A percentile compares a stretch with the other conserved stretches of the same genome.
Conservation (phyloP, 2,888 invertebrate species). For the Anaspis maculata region DNA sequence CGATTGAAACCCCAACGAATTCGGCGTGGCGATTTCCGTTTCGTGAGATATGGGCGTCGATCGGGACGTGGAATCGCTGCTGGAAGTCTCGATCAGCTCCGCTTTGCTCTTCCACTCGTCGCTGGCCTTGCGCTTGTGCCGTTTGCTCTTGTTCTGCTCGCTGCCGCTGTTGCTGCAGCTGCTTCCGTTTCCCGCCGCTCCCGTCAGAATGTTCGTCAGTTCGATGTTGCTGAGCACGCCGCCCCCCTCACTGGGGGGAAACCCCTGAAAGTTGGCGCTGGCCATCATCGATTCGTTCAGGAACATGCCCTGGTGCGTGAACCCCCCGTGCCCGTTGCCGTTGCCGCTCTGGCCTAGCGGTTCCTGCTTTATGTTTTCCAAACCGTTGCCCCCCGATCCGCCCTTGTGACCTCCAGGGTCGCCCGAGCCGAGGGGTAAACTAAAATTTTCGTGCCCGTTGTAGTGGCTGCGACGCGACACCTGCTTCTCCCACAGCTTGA, state of each 20-base stretch:
- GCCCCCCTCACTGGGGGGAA: slow-evolving; percentile 35
- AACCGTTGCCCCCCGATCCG: slow-evolving; percentile 34
- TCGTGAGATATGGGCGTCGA: slow-evolving; percentile 47
- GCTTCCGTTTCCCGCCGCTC: too few relatives aligned
- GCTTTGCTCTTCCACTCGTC: slow-evolving; percentile 46
- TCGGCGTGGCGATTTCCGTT: slow-evolving; percentile 45
- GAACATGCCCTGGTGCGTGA: slow-evolving; percentile 36
- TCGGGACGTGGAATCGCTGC: slow-evolving; percentile 53
- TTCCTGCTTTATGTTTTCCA: slow-evolving; percentile 37
- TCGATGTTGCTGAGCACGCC: slow-evolving; percentile 35
- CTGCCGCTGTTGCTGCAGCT: slow-evolving; percentile 15
- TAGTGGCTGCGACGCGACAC: slow-evolving; percentile 44
- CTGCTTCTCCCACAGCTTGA: slow-evolving; percentile 79
- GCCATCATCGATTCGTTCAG: slow-evolving; percentile 37
- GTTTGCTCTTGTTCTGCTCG: slow-evolving; percentile 13
- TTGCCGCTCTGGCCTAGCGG: slow-evolving; percentile 35
- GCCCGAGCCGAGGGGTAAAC: slow-evolving; percentile 58
- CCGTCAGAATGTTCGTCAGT: slow-evolving; percentile 35
- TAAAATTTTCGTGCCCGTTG: slow-evolving; percentile 48
- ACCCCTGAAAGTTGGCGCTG: slow-evolving; percentile 37
- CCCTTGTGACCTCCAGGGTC: slow-evolving; percentile 54
- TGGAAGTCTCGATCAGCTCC: slow-evolving; percentile 54
- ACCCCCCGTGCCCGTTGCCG: slow-evolving; percentile 21
- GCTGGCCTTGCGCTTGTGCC: slow-evolving; percentile 25
- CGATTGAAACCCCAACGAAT: slow-evolving; percentile 51